These are phyloP conservation scores for Microtus oregoni DNA, from an alignment of 2,113 vertebrate species.

Conservation along the genomic window DNA sequence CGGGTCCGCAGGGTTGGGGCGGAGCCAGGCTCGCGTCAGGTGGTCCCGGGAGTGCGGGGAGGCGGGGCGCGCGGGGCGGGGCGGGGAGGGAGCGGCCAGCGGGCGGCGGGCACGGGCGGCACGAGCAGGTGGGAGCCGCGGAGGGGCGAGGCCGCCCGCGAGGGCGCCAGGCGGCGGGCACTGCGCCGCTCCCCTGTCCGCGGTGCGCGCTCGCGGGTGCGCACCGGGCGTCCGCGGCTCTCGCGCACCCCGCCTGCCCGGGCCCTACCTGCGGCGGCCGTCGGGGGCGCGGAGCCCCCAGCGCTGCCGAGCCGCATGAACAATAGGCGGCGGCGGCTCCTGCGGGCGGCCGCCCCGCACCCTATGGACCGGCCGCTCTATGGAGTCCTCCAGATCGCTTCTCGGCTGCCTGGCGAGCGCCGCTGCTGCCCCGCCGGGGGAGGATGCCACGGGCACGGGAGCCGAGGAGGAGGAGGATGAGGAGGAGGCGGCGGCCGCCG, in stretches of 20 bases:
- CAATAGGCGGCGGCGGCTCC: constrained; percentile 85
- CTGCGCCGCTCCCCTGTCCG: constrained; percentile 58
- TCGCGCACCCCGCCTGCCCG: constrained; percentile 23
- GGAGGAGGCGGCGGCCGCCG: constrained; percentile 76
- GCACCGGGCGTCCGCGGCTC: background rate
- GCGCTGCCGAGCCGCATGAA: constrained; percentile 85
- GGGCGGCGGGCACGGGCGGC: no score
- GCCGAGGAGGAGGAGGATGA: constrained; percentile 82
- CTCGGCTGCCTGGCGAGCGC: constrained; percentile 86
- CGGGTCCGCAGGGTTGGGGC: constrained; percentile 77
- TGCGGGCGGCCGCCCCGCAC: constrained; percentile 84
- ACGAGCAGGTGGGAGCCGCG: no score
- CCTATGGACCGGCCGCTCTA: constrained; percentile 89
- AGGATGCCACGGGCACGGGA: constrained; percentile 77
- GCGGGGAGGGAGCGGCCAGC: no score
- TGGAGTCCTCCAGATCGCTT: constrained; percentile 88
- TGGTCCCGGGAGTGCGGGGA: constrained; percentile 66
- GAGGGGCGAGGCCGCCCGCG: no score
- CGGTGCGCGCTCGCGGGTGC: constrained; percentile 4
- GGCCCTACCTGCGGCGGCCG: constrained; percentile 80
- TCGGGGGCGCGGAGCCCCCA: constrained; percentile 74
- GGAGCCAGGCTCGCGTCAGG: constrained; percentile 78
- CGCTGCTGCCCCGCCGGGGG: constrained; percentile 72
- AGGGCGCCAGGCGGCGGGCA: constrained; percentile 22
- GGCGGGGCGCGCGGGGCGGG: constrained; percentile 47